Conservation (phyloP, 2,113 vertebrate genomes). For the Lophura nycthemera region DNA sequence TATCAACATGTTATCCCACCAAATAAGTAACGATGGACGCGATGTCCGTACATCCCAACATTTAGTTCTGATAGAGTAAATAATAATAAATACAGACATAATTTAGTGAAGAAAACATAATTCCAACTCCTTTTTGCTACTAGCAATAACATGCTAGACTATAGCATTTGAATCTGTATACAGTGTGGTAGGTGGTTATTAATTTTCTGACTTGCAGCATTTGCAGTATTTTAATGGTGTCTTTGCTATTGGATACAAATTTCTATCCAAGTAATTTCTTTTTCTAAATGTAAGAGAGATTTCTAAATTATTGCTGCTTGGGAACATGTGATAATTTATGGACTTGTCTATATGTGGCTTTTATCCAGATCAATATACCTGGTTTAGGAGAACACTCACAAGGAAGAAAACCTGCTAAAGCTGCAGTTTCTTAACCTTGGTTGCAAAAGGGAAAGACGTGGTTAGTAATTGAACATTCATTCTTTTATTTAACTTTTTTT, state of each 20-base stretch:
- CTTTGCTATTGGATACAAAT: conserved; percentile 9
- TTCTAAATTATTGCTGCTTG: not conserved
- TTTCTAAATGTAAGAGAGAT: conserved; percentile 19
- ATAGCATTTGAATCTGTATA: conserved; percentile 1
- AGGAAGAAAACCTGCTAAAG: not conserved
- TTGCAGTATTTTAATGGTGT: conserved; percentile 33
- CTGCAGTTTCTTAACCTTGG: not conserved
- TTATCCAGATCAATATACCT: conserved; percentile 5
- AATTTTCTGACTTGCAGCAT: conserved; percentile 25
- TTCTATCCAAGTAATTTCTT: conserved; percentile 30
- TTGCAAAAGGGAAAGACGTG: not conserved
- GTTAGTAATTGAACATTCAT: not conserved
- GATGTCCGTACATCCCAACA: not conserved
- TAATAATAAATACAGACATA: conserved; percentile 6
- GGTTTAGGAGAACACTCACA: not conserved
- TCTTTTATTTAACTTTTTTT: conserved; percentile 19
- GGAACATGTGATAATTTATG: conserved; percentile 12
- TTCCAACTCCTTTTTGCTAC: not conserved
- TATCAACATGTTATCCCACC: not conserved
- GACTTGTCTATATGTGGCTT: conserved; percentile 16
- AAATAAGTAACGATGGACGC: not conserved
- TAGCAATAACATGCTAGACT: not conserved
- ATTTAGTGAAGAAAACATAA: conserved; percentile 8
- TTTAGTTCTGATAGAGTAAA: not conserved
- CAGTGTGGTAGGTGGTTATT: not conserved